Evolutionary conservation across 2,113 vertebrate species (phyloP).

Genomic region (Bujurquina vittata): DNA sequence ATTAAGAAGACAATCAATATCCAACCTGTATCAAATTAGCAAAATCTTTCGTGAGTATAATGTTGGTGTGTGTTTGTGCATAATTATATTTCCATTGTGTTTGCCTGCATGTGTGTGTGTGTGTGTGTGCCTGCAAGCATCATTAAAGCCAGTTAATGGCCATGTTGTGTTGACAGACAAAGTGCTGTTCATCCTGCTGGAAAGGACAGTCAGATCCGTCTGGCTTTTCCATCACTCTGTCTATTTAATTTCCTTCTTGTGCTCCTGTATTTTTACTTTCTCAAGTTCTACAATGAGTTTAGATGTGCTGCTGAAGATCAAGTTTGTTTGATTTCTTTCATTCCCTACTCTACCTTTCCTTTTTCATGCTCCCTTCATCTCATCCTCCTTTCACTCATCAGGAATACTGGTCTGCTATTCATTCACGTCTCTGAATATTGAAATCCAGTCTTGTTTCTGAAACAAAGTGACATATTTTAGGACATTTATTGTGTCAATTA

Average conservation of each 20-base stretch:
- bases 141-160: constrained; percentile 57
- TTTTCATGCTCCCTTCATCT: neutral
- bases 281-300: neutral
- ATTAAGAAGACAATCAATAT: constrained; percentile 24
- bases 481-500: neutral
- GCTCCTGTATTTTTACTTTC: neutral
- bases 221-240: constrained; percentile 23
- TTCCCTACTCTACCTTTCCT: neutral
- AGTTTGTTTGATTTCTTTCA: neutral
- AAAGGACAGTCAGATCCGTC: constrained; percentile 58
- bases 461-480: neutral
- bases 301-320: neutral
- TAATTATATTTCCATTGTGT: neutral
- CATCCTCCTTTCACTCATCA: neutral
- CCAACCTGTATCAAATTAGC: neutral
- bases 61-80: neutral
- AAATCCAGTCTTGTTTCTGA: neutral
- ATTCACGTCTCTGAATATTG: neutral
- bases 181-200: constrained; percentile 47
- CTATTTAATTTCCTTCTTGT: constrained; percentile 1
- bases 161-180: constrained; percentile 55
- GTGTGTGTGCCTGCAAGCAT: constrained; percentile 25
- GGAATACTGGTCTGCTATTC: neutral
- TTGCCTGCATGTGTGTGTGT: neutral
- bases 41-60: neutral